Base-by-base conservation (phyloP, 2,797 vertebrate genomes). In the Graptemys geographica region DNA sequence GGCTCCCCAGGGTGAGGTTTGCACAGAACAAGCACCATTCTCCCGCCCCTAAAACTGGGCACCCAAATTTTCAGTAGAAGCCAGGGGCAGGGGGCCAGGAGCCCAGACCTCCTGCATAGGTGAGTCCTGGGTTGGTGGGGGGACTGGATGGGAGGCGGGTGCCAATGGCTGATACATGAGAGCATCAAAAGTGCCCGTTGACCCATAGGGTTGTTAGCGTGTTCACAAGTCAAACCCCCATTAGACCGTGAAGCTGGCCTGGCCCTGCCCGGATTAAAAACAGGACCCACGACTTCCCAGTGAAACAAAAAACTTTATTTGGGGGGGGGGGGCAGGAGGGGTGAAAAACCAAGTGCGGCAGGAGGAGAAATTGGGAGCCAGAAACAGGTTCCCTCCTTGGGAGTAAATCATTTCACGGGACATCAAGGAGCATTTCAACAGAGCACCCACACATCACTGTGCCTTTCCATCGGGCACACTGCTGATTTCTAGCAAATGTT, bases 401-500 rank as follows among this genome's bases (percentile, higher is more conserved):
- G 19, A 3, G 21, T 37, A 25, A 72, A 37, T 37, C 1, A 69
- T 37, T 41, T 72, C 37, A 41, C 21, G 6, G 11, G 21, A 41
- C 10, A 23, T 11, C 37, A 11, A 72, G 69, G 21, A 37, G 21
- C 37, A 41, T 41, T 41, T 72, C n/a, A 37, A 41, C 21, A 11
- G n/a, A 4, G 31, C 33, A 18, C 18, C 8, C 6, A 2, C 18
- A 3, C 57, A 33, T 11, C 16, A 18, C 4, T n/a, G 15, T 11
- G 65, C 65, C 65, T 23, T 65, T n/a, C 62, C 5, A 5, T 3
- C 8, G 8, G 6, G n/a, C n/a, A 5, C n/a, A 37, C 3, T 5
- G 1, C 19, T 5, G n/a, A 23, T 37, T 37, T n/a, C 4, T 5
- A 19, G 1, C n/a, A 21, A 37, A 37, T 5, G 21, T n/a, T n/a